These are phyloP conservation scores for Archips xylosteana DNA, from an alignment of 2,888 invertebrate genomes.

Conservation along the genomic window DNA sequence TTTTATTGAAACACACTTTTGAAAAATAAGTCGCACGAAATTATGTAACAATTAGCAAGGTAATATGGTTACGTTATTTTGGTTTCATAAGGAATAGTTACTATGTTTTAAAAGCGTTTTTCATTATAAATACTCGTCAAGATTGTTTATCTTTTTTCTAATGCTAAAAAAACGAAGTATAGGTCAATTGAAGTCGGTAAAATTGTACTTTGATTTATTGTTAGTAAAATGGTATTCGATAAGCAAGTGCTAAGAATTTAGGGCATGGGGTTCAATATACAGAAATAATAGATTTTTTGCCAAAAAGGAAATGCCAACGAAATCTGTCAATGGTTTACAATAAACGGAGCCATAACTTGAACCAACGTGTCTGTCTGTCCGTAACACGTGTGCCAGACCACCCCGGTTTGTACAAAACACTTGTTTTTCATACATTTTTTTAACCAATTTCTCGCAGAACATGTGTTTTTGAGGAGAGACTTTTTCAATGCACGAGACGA, in stretches of 20 bases:
- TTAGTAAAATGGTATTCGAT: background rate
- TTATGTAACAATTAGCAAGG: too few species aligned
- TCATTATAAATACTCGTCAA: too few species aligned
- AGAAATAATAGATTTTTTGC: background rate
- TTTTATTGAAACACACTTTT: too few species aligned
- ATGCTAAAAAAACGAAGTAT: too few species aligned
- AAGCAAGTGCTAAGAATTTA: background rate
- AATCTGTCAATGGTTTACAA: constrained; percentile 28
- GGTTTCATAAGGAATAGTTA: too few species aligned
- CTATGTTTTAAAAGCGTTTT: too few species aligned
- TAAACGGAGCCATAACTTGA: constrained; percentile 5
- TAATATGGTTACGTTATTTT: too few species aligned
- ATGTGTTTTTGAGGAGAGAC: constrained; percentile 69
- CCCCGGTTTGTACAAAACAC: constrained; percentile 60
- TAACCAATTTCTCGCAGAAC: constrained; percentile 66
- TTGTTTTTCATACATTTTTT: constrained; percentile 65
- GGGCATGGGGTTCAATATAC: background rate
- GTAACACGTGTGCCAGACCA: constrained; percentile 65
- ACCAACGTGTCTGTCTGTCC: constrained; percentile 47
- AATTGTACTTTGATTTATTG: too few species aligned
- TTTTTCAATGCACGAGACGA: constrained; percentile 57
- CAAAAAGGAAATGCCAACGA: constrained; percentile 9
- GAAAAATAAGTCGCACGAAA: too few species aligned
- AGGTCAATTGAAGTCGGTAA: too few species aligned
- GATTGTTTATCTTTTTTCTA: too few species aligned